phyloP scores from a whole-genome alignment of 2,797 vertebrate species.

The Serranus cabrilla region DNA sequence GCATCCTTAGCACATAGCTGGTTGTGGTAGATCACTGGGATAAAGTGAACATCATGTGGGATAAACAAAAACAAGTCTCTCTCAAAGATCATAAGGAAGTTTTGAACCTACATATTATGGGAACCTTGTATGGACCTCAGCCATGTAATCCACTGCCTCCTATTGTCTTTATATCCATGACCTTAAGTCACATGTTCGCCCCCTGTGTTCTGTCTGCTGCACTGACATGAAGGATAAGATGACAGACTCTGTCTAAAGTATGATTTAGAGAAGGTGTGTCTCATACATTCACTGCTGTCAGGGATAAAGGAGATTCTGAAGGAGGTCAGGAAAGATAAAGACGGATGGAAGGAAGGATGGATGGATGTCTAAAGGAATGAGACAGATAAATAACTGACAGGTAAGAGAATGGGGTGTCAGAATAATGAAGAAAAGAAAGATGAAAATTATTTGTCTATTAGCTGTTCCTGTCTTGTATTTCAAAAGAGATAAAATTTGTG shows the following conservation, averaged over 20 bases:
- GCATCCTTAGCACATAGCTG: background rate
- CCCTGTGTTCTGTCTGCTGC: background rate
- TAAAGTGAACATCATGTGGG: background rate
- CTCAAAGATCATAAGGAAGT: background rate
- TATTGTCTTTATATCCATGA: background rate
- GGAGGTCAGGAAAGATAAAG: constrained; percentile 8
- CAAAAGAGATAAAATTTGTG: no score
- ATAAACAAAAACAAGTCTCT: constrained; percentile 1
- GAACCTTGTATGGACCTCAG: background rate
- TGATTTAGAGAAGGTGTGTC: constrained; percentile 13
- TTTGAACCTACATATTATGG: constrained; percentile 7
- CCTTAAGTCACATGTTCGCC: constrained; percentile 1
- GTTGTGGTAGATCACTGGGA: background rate
- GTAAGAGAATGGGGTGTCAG: no score
- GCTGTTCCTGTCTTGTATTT: no score
- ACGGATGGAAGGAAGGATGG: background rate
- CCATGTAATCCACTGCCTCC: background rate
- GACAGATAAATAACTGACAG: background rate
- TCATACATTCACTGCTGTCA: constrained; percentile 10
- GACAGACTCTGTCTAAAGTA: constrained; percentile 3
- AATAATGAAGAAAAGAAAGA: no score
- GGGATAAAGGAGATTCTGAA: constrained; percentile 2
- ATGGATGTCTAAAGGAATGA: background rate
- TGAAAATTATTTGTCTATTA: no score
- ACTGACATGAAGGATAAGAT: constrained; percentile 6